A percentile compares a stretch with the other conserved stretches of the same genome.
Evolutionary conservation across 2,113 vertebrate species (phyloP).

Genomic region (Acinonyx jubatus): DNA sequence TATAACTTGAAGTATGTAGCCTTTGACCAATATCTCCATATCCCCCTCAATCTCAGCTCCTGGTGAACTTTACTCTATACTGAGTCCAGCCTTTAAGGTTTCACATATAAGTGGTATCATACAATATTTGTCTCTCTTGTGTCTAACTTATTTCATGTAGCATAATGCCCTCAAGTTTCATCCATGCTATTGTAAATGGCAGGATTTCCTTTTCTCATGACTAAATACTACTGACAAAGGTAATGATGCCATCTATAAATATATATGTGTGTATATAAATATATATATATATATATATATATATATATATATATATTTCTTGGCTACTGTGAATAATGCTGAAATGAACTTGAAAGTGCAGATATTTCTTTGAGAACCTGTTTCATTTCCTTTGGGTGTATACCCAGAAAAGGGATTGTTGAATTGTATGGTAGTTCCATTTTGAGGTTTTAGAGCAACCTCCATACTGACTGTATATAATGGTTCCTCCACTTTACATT

Average conservation of each 20-base stretch:
- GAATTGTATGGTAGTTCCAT: neutral
- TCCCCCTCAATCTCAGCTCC: neutral
- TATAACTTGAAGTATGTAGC: neutral
- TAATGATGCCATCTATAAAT: neutral
- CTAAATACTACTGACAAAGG: neutral
- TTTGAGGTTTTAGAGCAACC: neutral
- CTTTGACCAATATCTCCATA: neutral
- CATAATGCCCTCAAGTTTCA: neutral
- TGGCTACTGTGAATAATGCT: neutral
- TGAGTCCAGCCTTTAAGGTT: neutral
- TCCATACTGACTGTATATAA: no score
- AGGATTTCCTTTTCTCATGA: neutral
- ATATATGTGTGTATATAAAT: neutral
- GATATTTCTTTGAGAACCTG: neutral
- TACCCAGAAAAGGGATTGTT: neutral
- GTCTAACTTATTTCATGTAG: neutral
- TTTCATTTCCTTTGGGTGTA: neutral
- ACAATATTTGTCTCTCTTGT: neutral
- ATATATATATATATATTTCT: neutral
- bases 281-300: no score
- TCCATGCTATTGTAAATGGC: neutral
- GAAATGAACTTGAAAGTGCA: neutral
- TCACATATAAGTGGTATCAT: neutral
- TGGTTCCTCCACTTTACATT: neutral
- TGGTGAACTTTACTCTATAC: neutral